Evolutionary conservation across 2,797 vertebrate species (phyloP).

Genomic region (Sciaenops ocellatus): DNA sequence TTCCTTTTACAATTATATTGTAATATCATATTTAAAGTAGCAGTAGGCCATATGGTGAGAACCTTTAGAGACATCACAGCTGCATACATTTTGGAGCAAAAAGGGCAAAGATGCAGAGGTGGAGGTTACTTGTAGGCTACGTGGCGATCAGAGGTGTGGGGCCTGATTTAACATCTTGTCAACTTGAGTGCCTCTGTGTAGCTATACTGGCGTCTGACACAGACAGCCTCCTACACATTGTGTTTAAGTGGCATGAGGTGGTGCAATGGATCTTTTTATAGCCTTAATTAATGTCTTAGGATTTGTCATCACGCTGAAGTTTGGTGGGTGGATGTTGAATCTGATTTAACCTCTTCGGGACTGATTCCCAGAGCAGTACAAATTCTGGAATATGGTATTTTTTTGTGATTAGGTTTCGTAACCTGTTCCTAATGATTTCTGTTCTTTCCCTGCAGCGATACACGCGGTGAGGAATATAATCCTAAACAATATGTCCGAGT

Average conservation of each 20-base stretch:
- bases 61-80: background rate
- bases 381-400: slow-evolving; percentile 5
- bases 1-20: background rate
- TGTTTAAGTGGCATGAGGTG: slow-evolving; percentile 39
- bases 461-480: slow-evolving; percentile 4
- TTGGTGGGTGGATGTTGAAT: slow-evolving; percentile 38
- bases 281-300: slow-evolving; percentile 44
- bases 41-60: background rate
- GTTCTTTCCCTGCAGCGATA: slow-evolving; percentile 3
- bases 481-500: background rate
- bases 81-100: slow-evolving; percentile 4
- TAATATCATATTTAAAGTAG: background rate
- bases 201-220: slow-evolving; percentile 8
- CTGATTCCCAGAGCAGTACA: slow-evolving; percentile 4
- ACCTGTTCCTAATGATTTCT: slow-evolving; percentile 8
- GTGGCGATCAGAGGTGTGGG: slow-evolving; percentile 20
- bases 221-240: slow-evolving; percentile 40
- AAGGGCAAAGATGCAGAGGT: background rate
- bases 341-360: slow-evolving; percentile 27
- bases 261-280: slow-evolving; percentile 45
- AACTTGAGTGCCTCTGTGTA: slow-evolving; percentile 24
- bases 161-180: slow-evolving; percentile 20
- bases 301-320: slow-evolving; percentile 46
- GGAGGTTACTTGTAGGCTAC: background rate
- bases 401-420: slow-evolving; percentile 22